Evolutionary conservation across 2,888 invertebrate genomes (phyloP).

Genomic region (Candidula unifasciata): DNA sequence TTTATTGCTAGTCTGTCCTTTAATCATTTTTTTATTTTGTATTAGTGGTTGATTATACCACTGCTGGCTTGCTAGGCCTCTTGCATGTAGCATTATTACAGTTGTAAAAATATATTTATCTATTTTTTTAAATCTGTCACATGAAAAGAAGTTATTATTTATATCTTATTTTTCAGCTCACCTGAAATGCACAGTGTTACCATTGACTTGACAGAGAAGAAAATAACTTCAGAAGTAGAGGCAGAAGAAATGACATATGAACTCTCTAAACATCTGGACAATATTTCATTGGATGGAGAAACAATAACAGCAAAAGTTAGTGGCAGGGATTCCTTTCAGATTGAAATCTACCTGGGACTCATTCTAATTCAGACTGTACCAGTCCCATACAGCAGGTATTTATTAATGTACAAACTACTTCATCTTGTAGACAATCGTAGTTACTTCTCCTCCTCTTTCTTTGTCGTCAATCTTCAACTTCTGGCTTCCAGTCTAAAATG

Average conservation of each 20-base stretch:
- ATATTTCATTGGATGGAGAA: constrained; percentile 9
- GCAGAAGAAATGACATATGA: neutral
- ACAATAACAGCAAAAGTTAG: constrained; percentile 12
- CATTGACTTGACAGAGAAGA: constrained; percentile 26
- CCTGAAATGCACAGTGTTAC: constrained; percentile 9
- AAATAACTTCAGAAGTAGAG: neutral
- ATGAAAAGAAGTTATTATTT: no score
- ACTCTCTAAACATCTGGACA: constrained; percentile 1
- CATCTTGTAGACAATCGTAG: no score
- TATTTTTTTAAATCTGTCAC: no score
- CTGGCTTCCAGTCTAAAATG: no score
- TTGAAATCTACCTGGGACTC: constrained; percentile 38
- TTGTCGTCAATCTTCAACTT: no score
- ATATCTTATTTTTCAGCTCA: constrained; percentile 6
- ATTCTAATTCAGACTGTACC: constrained; percentile 11
- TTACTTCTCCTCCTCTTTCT: no score
- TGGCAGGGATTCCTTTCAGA: neutral
- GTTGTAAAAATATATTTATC: no score
- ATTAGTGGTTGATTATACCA: no score
- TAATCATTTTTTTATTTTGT: no score
- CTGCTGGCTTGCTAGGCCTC: no score
- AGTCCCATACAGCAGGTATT: constrained; percentile 33
- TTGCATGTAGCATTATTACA: no score
- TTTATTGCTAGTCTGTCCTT: no score
- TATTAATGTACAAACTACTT: neutral